A percentile compares a stretch with the other conserved stretches of the same genome.
These are phyloP conservation scores for Stomatorhinus ivindoensis DNA, from an alignment of 2,113 vertebrate species.

Conservation along the genomic window DNA sequence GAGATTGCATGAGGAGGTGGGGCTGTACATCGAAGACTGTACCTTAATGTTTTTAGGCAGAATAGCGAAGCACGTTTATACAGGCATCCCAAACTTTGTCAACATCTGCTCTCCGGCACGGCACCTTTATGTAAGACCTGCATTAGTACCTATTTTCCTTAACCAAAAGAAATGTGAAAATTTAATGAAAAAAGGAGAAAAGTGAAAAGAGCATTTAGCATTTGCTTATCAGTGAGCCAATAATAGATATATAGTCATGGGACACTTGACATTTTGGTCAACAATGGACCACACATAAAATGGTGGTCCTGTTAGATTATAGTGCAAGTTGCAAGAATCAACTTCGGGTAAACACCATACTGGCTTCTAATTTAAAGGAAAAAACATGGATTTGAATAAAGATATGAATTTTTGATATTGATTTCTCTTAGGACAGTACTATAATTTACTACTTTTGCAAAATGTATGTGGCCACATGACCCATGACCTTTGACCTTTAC, in stretches of 20 bases:
- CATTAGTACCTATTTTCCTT: background rate
- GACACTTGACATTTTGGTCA: background rate
- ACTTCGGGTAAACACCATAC: background rate
- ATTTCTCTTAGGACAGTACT: background rate
- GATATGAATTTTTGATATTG: background rate
- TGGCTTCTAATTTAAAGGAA: background rate
- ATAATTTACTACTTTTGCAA: background rate
- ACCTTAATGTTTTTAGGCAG: background rate
- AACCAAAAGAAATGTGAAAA: background rate
- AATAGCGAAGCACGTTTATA: background rate
- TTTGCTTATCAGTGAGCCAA: no score
- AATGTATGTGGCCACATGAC: background rate
- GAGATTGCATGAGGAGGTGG: background rate
- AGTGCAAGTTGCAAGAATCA: background rate
- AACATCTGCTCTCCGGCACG: background rate
- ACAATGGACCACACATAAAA: background rate
- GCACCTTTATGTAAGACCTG: background rate
- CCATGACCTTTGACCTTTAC: conserved; percentile 17
- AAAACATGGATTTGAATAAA: background rate
- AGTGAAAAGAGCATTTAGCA: background rate
- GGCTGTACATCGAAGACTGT: background rate
- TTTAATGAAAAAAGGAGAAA: background rate
- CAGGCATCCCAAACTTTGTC: background rate
- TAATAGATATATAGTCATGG: background rate
- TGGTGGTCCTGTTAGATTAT: background rate